Evolutionary conservation across 2,113 vertebrate genomes (phyloP).

Genomic region (Melanerpes aurifrons): DNA sequence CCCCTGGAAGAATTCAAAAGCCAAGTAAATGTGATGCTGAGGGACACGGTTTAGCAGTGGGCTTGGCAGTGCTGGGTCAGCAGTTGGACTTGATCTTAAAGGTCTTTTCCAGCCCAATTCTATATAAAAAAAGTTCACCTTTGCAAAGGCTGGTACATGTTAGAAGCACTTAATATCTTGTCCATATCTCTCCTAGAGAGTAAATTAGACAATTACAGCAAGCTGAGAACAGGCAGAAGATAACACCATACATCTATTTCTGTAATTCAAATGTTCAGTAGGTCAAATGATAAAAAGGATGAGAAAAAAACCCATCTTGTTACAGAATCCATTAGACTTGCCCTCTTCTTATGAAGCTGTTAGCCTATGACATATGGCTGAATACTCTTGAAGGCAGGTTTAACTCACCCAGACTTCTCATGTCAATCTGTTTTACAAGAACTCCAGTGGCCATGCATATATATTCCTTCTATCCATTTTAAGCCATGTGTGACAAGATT

Average conservation of each 20-base stretch:
- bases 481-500: neutral
- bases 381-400: neutral
- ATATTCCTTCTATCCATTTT: neutral
- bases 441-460: accelerated
- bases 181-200: neutral
- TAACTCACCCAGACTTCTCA: neutral
- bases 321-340: neutral
- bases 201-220: neutral
- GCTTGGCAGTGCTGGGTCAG: no score
- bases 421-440: neutral
- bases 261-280: neutral
- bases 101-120: no score
- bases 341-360: neutral
- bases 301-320: neutral
- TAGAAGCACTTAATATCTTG: neutral
- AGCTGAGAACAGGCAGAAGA: neutral
- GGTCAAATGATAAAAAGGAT: neutral
- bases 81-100: no score
- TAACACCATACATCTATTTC: neutral
- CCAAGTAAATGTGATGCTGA: no score
- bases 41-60: no score
- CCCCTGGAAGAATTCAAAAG: no score
- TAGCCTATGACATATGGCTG: neutral
- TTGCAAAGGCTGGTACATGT: neutral
- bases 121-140: neutral